These are phyloP conservation scores for Caenorhabditis latens DNA, from an alignment of 1,140 invertebrate species.

Conservation along the genomic window DNA sequence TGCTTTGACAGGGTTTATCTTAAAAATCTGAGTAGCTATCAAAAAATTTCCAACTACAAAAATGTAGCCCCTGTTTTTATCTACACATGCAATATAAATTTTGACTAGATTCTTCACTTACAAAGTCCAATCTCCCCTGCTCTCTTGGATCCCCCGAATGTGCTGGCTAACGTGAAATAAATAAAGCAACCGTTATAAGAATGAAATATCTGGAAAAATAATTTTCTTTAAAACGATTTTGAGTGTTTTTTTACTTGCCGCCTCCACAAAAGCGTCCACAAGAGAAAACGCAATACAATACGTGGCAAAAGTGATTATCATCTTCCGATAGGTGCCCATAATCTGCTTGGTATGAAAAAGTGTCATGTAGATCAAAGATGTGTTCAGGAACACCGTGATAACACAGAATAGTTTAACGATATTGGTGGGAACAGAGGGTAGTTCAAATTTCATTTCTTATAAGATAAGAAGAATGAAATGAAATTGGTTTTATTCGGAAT, in stretches of 20 bases:
- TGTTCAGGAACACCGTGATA: not conserved
- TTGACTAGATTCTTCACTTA: not conserved
- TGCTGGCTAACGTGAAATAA: not conserved
- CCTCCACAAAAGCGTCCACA: not conserved
- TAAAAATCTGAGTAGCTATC: not conserved
- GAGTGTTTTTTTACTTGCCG: no score
- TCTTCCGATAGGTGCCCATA: not conserved
- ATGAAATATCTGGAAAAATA: no score
- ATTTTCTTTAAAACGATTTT: no score
- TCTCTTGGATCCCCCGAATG: not conserved
- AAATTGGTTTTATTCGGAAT: no score
- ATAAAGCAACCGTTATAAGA: constrained; percentile 1
- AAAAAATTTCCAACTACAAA: not conserved
- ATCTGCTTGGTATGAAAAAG: constrained; percentile 2
- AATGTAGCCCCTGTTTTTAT: not conserved
- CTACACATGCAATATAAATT: no score
- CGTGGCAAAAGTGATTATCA: not conserved
- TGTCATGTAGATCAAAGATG: not conserved
- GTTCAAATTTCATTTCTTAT: not conserved
- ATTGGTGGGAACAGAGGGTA: not conserved
- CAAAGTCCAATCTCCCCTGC: not conserved
- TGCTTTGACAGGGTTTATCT: no score
- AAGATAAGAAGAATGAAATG: no score
- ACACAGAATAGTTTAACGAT: not conserved
- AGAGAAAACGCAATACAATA: not conserved